Conservation (phyloP, 2,888 invertebrate genomes). For the Eupithecia abbreviata region DNA sequence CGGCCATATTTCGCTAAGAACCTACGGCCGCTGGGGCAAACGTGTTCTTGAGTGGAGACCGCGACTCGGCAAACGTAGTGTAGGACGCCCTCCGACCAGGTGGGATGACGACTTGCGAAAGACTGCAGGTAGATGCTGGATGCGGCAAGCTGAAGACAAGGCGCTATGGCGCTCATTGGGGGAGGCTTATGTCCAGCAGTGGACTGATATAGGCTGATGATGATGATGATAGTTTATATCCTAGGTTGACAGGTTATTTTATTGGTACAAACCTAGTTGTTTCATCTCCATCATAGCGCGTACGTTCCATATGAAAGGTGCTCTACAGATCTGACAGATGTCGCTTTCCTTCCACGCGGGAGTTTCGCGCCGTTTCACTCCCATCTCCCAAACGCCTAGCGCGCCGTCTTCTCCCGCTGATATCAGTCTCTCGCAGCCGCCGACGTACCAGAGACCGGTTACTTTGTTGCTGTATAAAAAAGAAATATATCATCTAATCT, state of each 20-base stretch:
- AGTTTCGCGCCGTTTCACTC: conserved; percentile 93
- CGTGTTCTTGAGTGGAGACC: too few species aligned
- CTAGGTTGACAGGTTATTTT: background rate
- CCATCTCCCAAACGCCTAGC: conserved; percentile 98
- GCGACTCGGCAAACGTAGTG: too few species aligned
- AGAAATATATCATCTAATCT: background rate
- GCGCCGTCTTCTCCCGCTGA: conserved; percentile 97
- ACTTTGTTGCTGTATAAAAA: conserved; percentile 91
- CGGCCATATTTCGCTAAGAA: too few species aligned
- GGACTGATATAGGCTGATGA: too few species aligned
- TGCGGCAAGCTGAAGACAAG: too few species aligned
- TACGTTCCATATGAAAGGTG: conserved; percentile 99
- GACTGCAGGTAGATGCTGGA: too few species aligned
- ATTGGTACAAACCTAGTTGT: conserved; percentile 84
- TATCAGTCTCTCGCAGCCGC: conserved; percentile 90
- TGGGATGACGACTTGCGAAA: too few species aligned
- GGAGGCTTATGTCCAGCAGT: too few species aligned
- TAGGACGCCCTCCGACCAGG: too few species aligned
- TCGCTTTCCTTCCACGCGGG: conserved; percentile 98
- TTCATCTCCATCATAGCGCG: conserved; percentile 99
- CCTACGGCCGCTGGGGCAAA: too few species aligned
- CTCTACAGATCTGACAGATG: conserved; percentile 95
- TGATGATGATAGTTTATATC: too few species aligned
- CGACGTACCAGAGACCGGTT: conserved; percentile 93
- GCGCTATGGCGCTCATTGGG: too few species aligned